A percentile compares a stretch with the other conserved stretches of the same genome.
Evolutionary conservation across 2,888 invertebrate genomes (phyloP).

Genomic region (Idaea dimidiata): DNA sequence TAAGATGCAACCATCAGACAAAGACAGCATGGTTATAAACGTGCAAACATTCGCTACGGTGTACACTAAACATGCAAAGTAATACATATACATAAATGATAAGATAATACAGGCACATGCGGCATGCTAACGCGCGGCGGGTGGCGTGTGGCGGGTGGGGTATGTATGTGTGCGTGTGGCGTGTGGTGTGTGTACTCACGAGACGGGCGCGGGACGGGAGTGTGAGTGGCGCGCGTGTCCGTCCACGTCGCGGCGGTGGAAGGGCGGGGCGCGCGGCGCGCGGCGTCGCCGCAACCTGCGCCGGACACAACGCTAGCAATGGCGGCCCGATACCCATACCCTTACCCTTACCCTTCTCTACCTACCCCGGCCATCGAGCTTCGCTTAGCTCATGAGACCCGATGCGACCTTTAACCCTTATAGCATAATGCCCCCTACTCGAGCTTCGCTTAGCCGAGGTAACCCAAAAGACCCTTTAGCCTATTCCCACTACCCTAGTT

Average conservation of each 20-base stretch:
- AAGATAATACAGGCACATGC: no score
- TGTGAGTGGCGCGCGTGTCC: conserved; percentile 64
- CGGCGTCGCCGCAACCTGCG: conserved; percentile 75
- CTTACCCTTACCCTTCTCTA: conserved; percentile 20
- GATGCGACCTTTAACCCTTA: no score
- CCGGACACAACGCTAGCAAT: conserved; percentile 46
- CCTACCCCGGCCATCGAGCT: conserved; percentile 18
- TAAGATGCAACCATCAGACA: conserved; percentile 12
- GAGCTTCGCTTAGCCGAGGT: no score
- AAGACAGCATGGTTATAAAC: conserved; percentile 67
- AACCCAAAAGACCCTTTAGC: no score
- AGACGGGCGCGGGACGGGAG: conserved; percentile 76
- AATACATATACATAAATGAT: no score
- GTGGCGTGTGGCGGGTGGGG: conserved; percentile 45
- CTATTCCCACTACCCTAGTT: no score
- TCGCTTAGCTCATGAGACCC: no score
- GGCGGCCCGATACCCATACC: no score
- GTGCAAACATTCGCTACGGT: conserved; percentile 39
- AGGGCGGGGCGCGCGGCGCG: conserved; percentile 80
- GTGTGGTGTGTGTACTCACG: conserved; percentile 59
- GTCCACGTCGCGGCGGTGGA: conserved; percentile 75
- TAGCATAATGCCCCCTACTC: no score
- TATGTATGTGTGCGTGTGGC: conserved; percentile 42
- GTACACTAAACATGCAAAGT: conserved; percentile 53
- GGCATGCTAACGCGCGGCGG: background rate